These are phyloP conservation scores for Hemithea aestivaria DNA, from an alignment of 2,888 invertebrate species.

Conservation along the genomic window DNA sequence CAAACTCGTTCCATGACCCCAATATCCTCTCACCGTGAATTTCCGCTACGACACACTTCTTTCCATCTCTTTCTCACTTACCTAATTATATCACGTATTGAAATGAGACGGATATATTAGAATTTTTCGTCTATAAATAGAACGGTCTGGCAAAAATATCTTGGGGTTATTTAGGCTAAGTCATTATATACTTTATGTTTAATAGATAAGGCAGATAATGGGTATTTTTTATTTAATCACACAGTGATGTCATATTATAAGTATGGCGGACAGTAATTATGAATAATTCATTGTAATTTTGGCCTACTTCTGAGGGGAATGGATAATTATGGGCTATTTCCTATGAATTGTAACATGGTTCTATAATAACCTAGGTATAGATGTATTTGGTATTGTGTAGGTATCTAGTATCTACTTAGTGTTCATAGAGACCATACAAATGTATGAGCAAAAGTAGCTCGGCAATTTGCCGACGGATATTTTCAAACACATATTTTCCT, in stretches of 20 bases:
- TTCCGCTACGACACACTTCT: constrained; percentile 39
- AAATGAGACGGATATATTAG: constrained; percentile 42
- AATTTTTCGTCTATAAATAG: constrained; percentile 44
- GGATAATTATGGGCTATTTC: constrained; percentile 8
- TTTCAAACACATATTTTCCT: too few species aligned
- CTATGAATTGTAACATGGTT: background rate
- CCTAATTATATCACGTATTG: constrained; percentile 30
- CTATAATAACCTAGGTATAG: background rate
- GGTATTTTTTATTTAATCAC: background rate
- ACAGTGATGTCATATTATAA: constrained; percentile 15
- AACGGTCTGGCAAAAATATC: constrained; percentile 46
- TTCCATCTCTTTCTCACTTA: constrained; percentile 50
- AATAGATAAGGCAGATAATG: constrained; percentile 7
- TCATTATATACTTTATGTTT: constrained; percentile 21
- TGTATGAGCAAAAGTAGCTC: too few species aligned
- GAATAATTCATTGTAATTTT: constrained; percentile 20
- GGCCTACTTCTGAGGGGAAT: constrained; percentile 19
- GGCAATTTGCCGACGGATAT: too few species aligned
- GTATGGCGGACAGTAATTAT: constrained; percentile 15
- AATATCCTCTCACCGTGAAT: constrained; percentile 46
- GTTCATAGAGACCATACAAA: too few species aligned
- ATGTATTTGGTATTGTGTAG: too few species aligned
- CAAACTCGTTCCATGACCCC: constrained; percentile 77
- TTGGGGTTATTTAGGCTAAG: constrained; percentile 24
- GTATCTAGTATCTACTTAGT: too few species aligned